phyloP scores from a whole-genome alignment of 2,888 invertebrate species.

The Trissoscelio sp. region DNA sequence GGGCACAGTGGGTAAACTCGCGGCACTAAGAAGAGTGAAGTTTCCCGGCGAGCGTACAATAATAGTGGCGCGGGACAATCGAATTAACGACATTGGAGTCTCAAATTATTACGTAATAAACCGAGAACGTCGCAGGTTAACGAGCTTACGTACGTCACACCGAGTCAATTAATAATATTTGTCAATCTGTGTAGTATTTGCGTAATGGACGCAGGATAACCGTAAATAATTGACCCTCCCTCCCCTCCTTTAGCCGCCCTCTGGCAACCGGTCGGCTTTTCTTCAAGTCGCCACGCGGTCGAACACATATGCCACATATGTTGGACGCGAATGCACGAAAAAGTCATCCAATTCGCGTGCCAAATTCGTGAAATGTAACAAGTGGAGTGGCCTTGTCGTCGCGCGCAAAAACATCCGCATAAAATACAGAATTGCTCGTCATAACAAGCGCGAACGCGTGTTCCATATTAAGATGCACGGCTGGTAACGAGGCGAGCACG shows the following conservation, averaged over 20 bases:
- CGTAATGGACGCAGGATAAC: not conserved
- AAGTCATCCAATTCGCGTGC: conserved; percentile 50
- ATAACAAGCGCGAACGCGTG: conserved; percentile 50
- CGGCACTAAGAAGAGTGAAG: conserved; percentile 23
- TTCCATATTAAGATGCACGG: conserved; percentile 52
- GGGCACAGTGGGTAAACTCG: conserved; percentile 26
- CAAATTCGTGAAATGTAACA: conserved; percentile 62
- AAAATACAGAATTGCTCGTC: conserved; percentile 45
- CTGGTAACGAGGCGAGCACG: conserved; percentile 28
- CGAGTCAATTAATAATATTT: conserved; percentile 51
- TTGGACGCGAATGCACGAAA: too few relatives aligned
- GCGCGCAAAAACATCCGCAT: conserved; percentile 57
- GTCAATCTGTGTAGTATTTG: conserved; percentile 19
- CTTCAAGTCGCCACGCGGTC: conserved; percentile 25
- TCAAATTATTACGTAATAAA: conserved; percentile 41
- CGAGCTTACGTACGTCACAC: conserved; percentile 25
- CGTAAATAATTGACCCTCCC: too few relatives aligned
- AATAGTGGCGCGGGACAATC: conserved; percentile 36
- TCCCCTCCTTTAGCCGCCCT: too few relatives aligned
- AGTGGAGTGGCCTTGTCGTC: conserved; percentile 51
- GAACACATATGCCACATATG: too few relatives aligned
- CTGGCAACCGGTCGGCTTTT: too few relatives aligned
- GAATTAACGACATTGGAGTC: conserved; percentile 43
- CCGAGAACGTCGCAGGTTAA: conserved; percentile 31
- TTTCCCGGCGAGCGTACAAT: conserved; percentile 14